Evolutionary conservation across 2,888 invertebrate species (phyloP).

Genomic region (Drosophila quinaria): DNA sequence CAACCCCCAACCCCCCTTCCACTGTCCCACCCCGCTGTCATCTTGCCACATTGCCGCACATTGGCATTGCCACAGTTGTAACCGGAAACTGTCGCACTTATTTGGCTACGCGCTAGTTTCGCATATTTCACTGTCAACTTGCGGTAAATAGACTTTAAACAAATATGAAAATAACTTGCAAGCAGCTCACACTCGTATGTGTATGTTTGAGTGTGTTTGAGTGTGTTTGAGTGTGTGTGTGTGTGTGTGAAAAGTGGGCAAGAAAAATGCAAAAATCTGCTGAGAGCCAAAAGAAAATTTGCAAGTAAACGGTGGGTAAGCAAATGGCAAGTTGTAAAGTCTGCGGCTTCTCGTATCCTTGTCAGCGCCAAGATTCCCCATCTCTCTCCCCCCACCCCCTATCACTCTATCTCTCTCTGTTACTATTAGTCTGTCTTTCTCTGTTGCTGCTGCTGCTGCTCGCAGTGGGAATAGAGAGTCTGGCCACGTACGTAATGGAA

Average conservation of each 20-base stretch:
- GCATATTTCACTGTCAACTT: slow-evolving; percentile 81
- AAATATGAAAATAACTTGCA: slow-evolving; percentile 78
- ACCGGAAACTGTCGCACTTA: slow-evolving; percentile 81
- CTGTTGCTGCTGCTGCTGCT: slow-evolving; percentile 1
- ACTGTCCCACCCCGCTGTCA: not conserved
- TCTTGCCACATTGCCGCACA: slow-evolving; percentile 24
- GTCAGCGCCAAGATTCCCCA: slow-evolving; percentile 39
- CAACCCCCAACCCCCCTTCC: not conserved
- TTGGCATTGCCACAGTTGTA: slow-evolving; percentile 78
- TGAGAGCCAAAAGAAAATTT: slow-evolving; percentile 66
- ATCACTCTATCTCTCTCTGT: not conserved
- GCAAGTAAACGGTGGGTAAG: slow-evolving; percentile 75
- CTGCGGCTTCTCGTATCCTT: slow-evolving; percentile 53
- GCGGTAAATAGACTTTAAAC: slow-evolving; percentile 81
- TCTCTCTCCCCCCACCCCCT: not conserved
- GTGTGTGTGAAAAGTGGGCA: slow-evolving; percentile 51
- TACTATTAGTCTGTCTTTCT: not conserved
- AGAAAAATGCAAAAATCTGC: slow-evolving; percentile 66
- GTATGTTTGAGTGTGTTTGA: slow-evolving; percentile 21
- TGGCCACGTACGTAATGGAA: slow-evolving; percentile 71
- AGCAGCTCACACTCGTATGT: slow-evolving; percentile 44
- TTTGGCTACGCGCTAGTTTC: slow-evolving; percentile 81
- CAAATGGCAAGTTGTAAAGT: slow-evolving; percentile 77
- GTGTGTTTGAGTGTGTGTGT: slow-evolving; percentile 17
- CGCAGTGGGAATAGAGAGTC: slow-evolving; percentile 26